Conservation (phyloP, 2,888 invertebrate species). For the Drosophila prostipennis region DNA sequence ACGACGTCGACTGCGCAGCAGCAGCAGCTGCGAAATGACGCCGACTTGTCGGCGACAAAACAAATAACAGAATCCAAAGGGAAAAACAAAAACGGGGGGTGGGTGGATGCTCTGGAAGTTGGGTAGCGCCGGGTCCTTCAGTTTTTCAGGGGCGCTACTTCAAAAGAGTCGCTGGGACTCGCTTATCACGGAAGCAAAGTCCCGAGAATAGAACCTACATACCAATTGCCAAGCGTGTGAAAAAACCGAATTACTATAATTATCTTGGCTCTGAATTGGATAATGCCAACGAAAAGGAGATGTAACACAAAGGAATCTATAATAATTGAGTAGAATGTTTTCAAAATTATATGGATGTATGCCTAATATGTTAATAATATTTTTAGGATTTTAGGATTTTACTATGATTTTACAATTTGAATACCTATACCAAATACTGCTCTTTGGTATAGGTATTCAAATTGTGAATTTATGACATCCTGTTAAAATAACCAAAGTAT, state of each 20-base stretch:
- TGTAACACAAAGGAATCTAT: background rate
- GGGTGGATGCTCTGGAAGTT: conserved; percentile 24
- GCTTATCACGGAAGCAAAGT: background rate
- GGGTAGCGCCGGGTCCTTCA: conserved; percentile 17
- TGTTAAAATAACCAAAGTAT: background rate
- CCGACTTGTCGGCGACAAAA: conserved; percentile 65
- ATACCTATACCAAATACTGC: no score
- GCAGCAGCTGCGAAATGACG: conserved; percentile 47
- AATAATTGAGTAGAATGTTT: background rate
- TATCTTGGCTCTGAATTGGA: background rate
- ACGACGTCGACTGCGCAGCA: conserved; percentile 42
- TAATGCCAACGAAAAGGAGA: background rate
- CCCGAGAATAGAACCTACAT: background rate
- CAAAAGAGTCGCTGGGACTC: background rate
- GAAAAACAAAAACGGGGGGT: conserved; percentile 37
- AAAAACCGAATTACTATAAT: conserved; percentile 14
- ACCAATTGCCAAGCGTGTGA: conserved; percentile 10
- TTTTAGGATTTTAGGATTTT: no score
- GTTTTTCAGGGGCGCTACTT: conserved; percentile 48
- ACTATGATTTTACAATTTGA: no score
- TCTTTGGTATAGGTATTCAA: background rate
- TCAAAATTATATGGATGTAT: background rate
- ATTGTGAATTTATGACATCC: no score
- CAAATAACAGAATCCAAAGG: conserved; percentile 67
- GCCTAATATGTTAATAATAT: background rate